Percentiles rank a stretch among this genome's conserved stretches.
phyloP scores from a whole-genome alignment of 2,888 invertebrate species.

The Coleophora deauratella region DNA sequence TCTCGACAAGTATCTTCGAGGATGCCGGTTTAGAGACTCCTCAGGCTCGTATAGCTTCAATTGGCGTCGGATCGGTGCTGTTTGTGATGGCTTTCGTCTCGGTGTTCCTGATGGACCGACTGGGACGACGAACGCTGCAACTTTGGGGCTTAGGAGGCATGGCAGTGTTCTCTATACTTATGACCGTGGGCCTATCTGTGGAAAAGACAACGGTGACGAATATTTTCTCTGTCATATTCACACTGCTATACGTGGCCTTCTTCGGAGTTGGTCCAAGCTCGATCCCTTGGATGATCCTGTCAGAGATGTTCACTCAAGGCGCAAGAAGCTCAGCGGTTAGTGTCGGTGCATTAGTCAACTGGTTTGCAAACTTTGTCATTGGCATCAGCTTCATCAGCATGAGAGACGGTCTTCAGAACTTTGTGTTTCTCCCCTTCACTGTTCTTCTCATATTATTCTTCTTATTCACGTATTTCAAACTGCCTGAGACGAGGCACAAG shows the following conservation, averaged over 20 bases:
- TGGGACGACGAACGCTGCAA: conserved; percentile 81
- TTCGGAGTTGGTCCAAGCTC: conserved; percentile 70
- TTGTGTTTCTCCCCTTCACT: conserved; percentile 63
- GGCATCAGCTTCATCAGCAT: conserved; percentile 59
- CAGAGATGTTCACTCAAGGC: conserved; percentile 66
- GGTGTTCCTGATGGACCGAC: conserved; percentile 82
- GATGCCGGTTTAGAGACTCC: conserved; percentile 75
- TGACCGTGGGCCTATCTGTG: conserved; percentile 73
- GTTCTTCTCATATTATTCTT: conserved; percentile 59
- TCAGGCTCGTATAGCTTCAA: conserved; percentile 78
- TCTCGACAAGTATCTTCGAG: conserved; percentile 78
- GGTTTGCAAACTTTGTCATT: conserved; percentile 71
- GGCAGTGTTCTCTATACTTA: conserved; percentile 81
- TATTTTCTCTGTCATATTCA: conserved; percentile 62
- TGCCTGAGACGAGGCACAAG: conserved; percentile 69
- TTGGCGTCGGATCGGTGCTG: conserved; percentile 81
- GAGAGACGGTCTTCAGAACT: conserved; percentile 46
- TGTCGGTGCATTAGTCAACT: conserved; percentile 64
- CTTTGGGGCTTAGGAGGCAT: conserved; percentile 81
- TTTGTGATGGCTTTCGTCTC: conserved; percentile 84
- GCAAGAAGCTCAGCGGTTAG: conserved; percentile 66
- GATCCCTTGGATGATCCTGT: conserved; percentile 70
- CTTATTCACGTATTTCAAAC: conserved; percentile 57
- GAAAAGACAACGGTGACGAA: conserved; percentile 57
- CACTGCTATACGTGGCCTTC: conserved; percentile 62